Evolutionary conservation across 2,113 vertebrate genomes (phyloP).

Genomic region (Arenaria interpres): DNA sequence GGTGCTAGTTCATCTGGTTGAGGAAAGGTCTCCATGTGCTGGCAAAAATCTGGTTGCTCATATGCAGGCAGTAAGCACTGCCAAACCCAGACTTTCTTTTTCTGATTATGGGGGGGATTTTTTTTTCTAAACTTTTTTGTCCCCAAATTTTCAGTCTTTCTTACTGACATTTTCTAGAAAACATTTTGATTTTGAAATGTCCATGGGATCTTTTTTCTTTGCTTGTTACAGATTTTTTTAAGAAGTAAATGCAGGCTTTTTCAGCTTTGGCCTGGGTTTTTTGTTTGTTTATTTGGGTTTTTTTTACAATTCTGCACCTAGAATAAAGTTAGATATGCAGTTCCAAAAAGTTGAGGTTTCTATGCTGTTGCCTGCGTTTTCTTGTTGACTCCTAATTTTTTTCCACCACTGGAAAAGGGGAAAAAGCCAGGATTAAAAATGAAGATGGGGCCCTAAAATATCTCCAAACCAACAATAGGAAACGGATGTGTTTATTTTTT

Average conservation of each 20-base stretch:
- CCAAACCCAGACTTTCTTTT: background rate
- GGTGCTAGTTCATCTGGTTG: background rate
- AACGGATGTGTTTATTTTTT: constrained; percentile 26
- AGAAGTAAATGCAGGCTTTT: background rate
- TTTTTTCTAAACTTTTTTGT: background rate
- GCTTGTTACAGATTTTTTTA: background rate
- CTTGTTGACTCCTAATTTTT: background rate
- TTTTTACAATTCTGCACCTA: background rate
- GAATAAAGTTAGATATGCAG: background rate
- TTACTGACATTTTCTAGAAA: background rate
- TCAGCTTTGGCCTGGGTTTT: background rate
- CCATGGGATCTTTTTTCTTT: background rate
- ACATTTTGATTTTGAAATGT: background rate
- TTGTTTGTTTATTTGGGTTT: background rate
- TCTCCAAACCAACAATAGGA: constrained; percentile 40
- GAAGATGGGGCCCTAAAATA: constrained; percentile 34
- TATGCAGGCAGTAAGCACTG: background rate
- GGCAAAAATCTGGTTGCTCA: background rate
- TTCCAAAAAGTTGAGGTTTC: background rate
- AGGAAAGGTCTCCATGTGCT: background rate
- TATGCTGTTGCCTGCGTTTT: background rate
- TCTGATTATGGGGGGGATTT: background rate
- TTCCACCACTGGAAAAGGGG: background rate
- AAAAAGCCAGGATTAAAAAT: constrained; percentile 35
- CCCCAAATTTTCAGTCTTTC: background rate